phyloP scores from a whole-genome alignment of 2,113 vertebrate species.

The Megatriorchis doriae region DNA sequence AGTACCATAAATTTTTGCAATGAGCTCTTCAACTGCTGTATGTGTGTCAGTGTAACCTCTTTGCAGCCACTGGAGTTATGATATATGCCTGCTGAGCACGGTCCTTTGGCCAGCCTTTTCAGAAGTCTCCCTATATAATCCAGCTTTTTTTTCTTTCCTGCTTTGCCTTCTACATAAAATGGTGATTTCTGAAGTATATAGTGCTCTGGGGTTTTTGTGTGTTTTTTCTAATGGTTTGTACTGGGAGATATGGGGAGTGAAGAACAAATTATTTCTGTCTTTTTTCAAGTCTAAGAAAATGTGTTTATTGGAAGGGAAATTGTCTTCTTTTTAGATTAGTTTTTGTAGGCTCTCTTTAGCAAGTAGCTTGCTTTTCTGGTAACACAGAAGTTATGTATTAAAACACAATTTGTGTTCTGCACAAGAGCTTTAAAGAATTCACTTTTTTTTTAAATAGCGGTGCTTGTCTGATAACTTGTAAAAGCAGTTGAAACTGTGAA shows the following conservation, averaged over 20 bases:
- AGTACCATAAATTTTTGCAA: not conserved
- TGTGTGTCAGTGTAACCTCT: not conserved
- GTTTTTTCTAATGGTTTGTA: not conserved
- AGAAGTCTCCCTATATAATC: not conserved
- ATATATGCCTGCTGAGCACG: not conserved
- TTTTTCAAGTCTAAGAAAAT: not conserved
- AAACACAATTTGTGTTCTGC: not conserved
- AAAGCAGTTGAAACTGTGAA: not conserved
- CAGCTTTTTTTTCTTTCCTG: not conserved
- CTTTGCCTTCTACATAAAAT: not conserved
- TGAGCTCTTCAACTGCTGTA: not conserved
- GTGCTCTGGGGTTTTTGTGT: not conserved
- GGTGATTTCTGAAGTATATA: not conserved
- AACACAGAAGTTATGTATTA: not conserved
- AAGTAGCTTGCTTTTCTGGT: not conserved
- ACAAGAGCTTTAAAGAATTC: not conserved
- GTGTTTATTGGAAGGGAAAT: not conserved
- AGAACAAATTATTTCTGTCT: not conserved
- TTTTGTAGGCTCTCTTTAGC: not conserved
- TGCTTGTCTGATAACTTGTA: not conserved
- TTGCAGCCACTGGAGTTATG: not conserved
- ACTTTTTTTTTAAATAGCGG: not conserved
- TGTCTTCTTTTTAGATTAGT: not conserved
- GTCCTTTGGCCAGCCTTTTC: not conserved
- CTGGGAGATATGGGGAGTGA: not conserved